Evolutionary conservation across 2,113 vertebrate genomes (phyloP), one percentile per base, ranked within the genome.

Genomic region (Phylloscopus trochiloides): DNA sequence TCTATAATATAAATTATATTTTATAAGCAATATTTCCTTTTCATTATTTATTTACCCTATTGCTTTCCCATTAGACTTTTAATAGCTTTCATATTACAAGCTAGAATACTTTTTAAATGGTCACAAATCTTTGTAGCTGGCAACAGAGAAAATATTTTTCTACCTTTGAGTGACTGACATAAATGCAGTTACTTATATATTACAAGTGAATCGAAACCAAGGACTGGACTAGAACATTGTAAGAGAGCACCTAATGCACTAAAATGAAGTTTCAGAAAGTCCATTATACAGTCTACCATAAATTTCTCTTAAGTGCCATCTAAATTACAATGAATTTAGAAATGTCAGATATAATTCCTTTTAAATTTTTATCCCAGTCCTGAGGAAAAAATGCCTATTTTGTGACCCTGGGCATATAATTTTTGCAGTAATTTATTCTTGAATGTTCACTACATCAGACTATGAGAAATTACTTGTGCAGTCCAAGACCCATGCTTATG

Each of bases 51-150:
- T 91, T 88, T 73, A 66, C 10, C 19, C 31, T 62, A 55, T 63
- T 72, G 15, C 17, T 89, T 95, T 94, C 50, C n/a, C 86, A 61
- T 95, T 85, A 82, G 32, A n/a, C 31, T 90, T 91, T 83, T 93
- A 72, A 63, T 38, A 66, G 38, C 14, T 90, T 91, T 78, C 36
- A 66, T 92, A 70, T 70, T 63, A 24, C 11, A 90, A 34, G 26
- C 6, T 92, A 74, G 26, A 84, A 76, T 86, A 92, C 66, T 80
- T 92, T 10, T 92, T 10, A 67, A 92, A 36, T 47, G 25, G 20
- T 61, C 63, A 78, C 58, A 76, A 63, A 58, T 88, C 40, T 92
- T 92, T 75, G 32, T 22, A 73, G n/a, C 32, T 84, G 57, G 65
- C 61, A 81, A 74, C 7, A 79, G 10, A 87, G 47, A 54, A 31